Base-by-base conservation (phyloP, 2,113 vertebrate species). In the Brachypteracias leptosomus region DNA sequence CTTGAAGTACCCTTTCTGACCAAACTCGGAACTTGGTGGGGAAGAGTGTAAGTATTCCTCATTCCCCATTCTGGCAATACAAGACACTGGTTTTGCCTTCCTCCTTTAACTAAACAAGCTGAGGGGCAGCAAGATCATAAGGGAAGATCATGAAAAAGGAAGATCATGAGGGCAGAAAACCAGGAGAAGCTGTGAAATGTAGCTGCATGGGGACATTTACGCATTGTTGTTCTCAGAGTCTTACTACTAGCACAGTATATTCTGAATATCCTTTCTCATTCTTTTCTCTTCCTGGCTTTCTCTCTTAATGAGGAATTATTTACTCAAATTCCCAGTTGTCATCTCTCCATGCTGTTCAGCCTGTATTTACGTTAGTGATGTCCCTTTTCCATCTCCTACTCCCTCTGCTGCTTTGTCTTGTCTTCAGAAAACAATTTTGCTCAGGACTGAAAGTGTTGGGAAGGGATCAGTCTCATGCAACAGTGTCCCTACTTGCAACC, bases 161-260 rank as follows among this genome's bases (percentile, higher is more conserved):
- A 40, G 49, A 55, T n/a, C 8, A 3, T 11, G 36, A 58, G 49
- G 24, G 66, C 46, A 67, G 52, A 66, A 90, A 83, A n/a, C 14
- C 33, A 42, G 51, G 25, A 83, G 59, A 78, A 59, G 47, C 44
- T 42, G 42, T 42, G 72, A 59, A 76, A 59, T 65, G 49, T 12
- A 46, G 55, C 80, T 89, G 40, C 35, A 22, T 0, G 3, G 26
- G 33, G 11, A 28, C 0, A 1, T 66, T 86, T 38, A 66, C 0
- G 0, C 22, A 10, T 0, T 22, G 35, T 31, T 89, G 11, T 65
- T 35, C 40, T 66, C 46, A 51, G 25, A 51, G 38, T 55, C 59
- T 65, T 47, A 36, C 40, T 68, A 14, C 36, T 52, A 68, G 38
- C n/a, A 54, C 49, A 40, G 38, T 70, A 55, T 78, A 65, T 63